phyloP scores from a whole-genome alignment of 2,888 invertebrate species.

The Sussaba pulchella region DNA sequence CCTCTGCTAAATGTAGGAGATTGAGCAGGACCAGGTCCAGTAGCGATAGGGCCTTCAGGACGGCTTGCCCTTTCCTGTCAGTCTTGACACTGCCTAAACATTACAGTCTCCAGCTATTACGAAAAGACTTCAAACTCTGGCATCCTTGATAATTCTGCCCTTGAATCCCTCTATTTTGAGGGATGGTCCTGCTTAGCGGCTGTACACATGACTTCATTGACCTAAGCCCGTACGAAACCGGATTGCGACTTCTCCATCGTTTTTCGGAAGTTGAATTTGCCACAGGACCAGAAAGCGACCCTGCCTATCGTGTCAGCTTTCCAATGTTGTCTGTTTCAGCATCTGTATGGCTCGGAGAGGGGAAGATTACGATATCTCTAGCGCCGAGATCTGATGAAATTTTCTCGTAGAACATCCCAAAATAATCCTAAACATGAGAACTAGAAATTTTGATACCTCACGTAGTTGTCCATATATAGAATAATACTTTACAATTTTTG shows the following conservation, averaged over 20 bases:
- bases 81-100: background rate
- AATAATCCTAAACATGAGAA: too few species aligned
- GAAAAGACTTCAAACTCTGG: background rate
- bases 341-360: conserved; percentile 66
- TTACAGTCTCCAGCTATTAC: background rate
- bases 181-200: conserved; percentile 61
- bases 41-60: background rate
- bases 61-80: background rate
- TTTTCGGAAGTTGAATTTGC: conserved; percentile 38
- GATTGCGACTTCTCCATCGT: background rate
- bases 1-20: conserved; percentile 52
- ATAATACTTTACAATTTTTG: too few species aligned
- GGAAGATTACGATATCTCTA: too few species aligned
- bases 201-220: conserved; percentile 51
- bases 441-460: too few species aligned
- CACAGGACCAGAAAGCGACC: conserved; percentile 62
- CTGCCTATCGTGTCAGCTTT: conserved; percentile 31
- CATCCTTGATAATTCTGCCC: background rate
- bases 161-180: background rate
- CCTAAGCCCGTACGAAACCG: conserved; percentile 55
- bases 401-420: too few species aligned
- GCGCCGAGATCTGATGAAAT: too few species aligned
- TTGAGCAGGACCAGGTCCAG: conserved; percentile 2
- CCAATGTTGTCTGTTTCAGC: conserved; percentile 53
- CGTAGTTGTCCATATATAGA: too few species aligned